Evolutionary conservation across 2,888 invertebrate genomes (phyloP).

Genomic region (Yponomeuta cagnagella): DNA sequence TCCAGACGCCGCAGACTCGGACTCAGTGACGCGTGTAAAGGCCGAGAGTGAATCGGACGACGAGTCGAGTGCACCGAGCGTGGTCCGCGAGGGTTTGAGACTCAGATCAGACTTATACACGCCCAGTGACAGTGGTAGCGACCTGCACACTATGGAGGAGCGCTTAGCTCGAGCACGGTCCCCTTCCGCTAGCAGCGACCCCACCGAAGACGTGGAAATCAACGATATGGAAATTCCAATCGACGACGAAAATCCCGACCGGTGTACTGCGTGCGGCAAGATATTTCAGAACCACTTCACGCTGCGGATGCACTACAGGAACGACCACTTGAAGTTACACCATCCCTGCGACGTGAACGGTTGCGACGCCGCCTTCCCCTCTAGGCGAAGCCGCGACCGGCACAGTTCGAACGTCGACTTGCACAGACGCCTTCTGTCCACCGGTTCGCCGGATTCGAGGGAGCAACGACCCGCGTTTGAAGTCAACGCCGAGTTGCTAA

Average conservation of each 20-base stretch:
- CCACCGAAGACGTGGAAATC: conserved; percentile 57
- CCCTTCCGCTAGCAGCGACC: conserved; percentile 63
- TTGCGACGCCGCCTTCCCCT: conserved; percentile 93
- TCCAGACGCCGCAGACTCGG: conserved; percentile 59
- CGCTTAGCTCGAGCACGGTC: conserved; percentile 70
- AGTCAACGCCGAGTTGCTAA: conserved; percentile 87
- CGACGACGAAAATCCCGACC: conserved; percentile 90
- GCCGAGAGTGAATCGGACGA: conserved; percentile 72
- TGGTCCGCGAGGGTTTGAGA: conserved; percentile 64
- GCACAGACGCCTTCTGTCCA: conserved; percentile 69
- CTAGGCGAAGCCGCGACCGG: conserved; percentile 80
- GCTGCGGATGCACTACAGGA: conserved; percentile 92
- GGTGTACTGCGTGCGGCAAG: conserved; percentile 91
- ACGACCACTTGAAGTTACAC: conserved; percentile 91
- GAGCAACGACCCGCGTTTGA: conserved; percentile 74
- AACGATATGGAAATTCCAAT: conserved; percentile 85
- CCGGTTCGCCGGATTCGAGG: conserved; percentile 66
- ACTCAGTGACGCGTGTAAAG: conserved; percentile 57
- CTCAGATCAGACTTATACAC: conserved; percentile 67
- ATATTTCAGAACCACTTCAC: conserved; percentile 94
- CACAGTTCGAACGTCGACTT: conserved; percentile 76
- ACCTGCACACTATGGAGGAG: conserved; percentile 68
- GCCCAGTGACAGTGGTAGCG: conserved; percentile 70
- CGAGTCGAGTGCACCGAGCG: conserved; percentile 67
- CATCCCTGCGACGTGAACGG: conserved; percentile 93